Conservation (phyloP, 2,888 invertebrate species). For the Rhamphomyia laevipes region DNA sequence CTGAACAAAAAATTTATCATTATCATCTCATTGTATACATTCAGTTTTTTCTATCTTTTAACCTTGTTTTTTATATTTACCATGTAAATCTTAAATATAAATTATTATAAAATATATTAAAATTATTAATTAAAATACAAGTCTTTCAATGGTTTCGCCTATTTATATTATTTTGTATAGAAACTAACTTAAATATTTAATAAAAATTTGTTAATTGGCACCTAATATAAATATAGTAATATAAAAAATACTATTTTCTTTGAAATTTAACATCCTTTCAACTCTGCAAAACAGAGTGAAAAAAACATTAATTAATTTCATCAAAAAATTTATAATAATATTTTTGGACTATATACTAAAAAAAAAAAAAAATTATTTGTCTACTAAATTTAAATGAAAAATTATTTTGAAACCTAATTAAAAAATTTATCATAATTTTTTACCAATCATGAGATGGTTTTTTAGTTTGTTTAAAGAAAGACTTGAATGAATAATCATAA, state of each 20-base stretch:
- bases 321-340: no score
- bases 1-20: no score
- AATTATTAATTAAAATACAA: constrained; percentile 1
- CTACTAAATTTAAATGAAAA: background rate
- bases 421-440: background rate
- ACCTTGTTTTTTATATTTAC: background rate
- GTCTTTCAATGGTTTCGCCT: background rate
- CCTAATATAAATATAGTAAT: background rate
- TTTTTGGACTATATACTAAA: background rate
- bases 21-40: no score
- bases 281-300: no score
- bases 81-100: background rate
- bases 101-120: background rate
- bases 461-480: constrained; percentile 3
- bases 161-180: background rate
- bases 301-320: no score
- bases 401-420: background rate
- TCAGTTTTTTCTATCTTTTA: no score
- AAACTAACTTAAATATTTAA: background rate
- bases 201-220: constrained; percentile 1
- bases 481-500: constrained; percentile 7
- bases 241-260: no score
- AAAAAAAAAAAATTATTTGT: background rate
- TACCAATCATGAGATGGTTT: background rate
- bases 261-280: no score